Base-by-base conservation (phyloP, 2,888 invertebrate genomes). In the Mamestra brassicae region DNA sequence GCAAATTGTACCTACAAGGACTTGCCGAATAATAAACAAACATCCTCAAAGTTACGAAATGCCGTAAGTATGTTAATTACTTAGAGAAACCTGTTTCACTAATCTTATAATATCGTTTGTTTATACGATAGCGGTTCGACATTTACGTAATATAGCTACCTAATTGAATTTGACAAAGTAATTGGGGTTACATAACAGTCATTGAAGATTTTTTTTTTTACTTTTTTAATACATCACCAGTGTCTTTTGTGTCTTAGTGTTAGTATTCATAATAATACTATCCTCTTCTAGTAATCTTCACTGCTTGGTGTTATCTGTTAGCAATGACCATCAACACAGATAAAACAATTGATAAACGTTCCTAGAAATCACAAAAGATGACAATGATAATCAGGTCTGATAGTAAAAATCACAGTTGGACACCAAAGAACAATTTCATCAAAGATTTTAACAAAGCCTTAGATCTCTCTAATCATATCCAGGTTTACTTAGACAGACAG, bases 151-250 rank as follows among this genome's bases (percentile, higher is more conserved):
- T 50, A 58, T 58, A 60, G 69, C 75, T 85, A 83, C 75, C 52
- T 86, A 85, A 85, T 86, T 80, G 38, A 81, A 76, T 82, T 85
- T 78, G 75, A n/a, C 72, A 71, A 73, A 64, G 61, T 64, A 54
- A 70, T 74, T 50, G 8, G 26, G 50, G 17, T 57, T 61, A 71
- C 45, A 42, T 76, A 42, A 50, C 45, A 62, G 47, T 52, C 61
- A 52, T 75, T 76, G 15, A 76, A 66, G 50, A 5, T 61, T 63
- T 60, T 57, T 2, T 57, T 2, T 61, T 63, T 52, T 42, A 11
- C 38, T 61, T 17, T 76, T 62, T 47, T 47, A 62, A 50, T 66
- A 34, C 36, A 55, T 64, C 5, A 58, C 11, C 69, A 36, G 36
- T 52, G 64, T 45, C 54, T 68, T 8, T 36, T 64, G 34, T 50